Evolutionary conservation across 2,888 invertebrate species (phyloP), one percentile per base, ranked within the genome.

Genomic region (Horisme vitalbata): DNA sequence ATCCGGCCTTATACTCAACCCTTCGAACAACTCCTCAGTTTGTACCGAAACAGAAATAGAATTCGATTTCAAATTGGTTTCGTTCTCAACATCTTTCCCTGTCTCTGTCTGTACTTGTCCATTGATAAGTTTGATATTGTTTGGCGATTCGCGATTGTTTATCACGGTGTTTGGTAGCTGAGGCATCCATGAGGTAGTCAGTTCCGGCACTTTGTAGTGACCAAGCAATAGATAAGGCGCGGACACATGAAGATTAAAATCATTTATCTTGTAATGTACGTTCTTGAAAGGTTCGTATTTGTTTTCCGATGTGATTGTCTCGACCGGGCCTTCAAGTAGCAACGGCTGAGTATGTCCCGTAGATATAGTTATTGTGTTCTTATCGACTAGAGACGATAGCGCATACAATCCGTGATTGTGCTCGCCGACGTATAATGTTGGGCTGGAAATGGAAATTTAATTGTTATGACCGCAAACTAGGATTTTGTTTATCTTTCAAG

Each of bases 381-480:
- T 96, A 86, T 99, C 98, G 1, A 98, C 97, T 13, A 98, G 86
- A 0, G 98, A 96, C 1, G 97, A 96, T 38, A 99, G 81, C 0
- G 99, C 99, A 82, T 98, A 99, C 0, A 97, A 85, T 0, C 98
- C 98, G 66, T 95, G 93, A 51, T 92, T 90, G 34, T 91, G 91
- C 72, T 98, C 96, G 0, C 99, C 99, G 45, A 99, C 94, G 78
- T 98, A 99, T 20, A 99, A 88, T 0, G 98, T 96, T 45, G 96
- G 95, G 61, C 97, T 97, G 83, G 56, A 91, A 91, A 35, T 35
- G 14, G 14, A 21, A 46, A 45, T 32, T 26, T 13, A n/a, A n/a
- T n/a, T n/a, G n/a, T n/a, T n/a, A n/a, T n/a, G n/a, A n/a, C n/a
- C n/a, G n/a, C n/a, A n/a, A n/a, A n/a, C n/a, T n/a, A n/a, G n/a